Percentiles rank a stretch among this genome's conserved stretches.
phyloP scores from a whole-genome alignment of 2,797 vertebrate genomes.

The Clarias laeviceps region DNA sequence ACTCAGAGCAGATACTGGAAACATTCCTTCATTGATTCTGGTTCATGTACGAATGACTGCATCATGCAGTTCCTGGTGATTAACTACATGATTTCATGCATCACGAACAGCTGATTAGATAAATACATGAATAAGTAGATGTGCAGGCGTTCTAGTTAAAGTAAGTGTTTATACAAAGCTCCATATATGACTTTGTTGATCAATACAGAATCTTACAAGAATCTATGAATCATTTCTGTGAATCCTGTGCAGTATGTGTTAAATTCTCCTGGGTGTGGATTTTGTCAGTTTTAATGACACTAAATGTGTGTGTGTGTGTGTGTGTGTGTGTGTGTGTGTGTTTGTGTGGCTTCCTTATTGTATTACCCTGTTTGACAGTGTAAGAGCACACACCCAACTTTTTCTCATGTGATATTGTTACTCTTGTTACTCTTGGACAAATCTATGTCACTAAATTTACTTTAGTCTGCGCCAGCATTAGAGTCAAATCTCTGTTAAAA shows the following conservation, averaged over 20 bases:
- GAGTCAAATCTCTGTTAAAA: not conserved
- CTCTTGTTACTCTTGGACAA: not conserved
- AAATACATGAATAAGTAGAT: not conserved
- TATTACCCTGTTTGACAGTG: not conserved
- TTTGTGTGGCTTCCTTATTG: not conserved
- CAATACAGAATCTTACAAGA: not conserved
- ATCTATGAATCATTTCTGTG: not conserved
- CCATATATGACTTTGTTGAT: not conserved
- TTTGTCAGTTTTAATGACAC: not conserved
- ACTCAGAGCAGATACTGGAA: not conserved
- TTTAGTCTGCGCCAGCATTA: not conserved
- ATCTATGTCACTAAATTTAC: not conserved
- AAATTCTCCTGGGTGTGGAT: not conserved
- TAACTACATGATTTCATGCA: not conserved
- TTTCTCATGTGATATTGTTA: constrained; percentile 11
- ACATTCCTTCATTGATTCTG: not conserved
- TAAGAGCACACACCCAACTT: constrained; percentile 12
- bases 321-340: not conserved
- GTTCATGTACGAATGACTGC: not conserved
- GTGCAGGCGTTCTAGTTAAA: not conserved
- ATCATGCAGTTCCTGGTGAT: not conserved
- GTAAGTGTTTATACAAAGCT: not conserved
- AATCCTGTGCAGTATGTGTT: not conserved
- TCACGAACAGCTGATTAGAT: not conserved
- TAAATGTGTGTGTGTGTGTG: not conserved